These are phyloP conservation scores for Melieria omissa DNA, from an alignment of 2,888 invertebrate genomes.

Conservation along the genomic window DNA sequence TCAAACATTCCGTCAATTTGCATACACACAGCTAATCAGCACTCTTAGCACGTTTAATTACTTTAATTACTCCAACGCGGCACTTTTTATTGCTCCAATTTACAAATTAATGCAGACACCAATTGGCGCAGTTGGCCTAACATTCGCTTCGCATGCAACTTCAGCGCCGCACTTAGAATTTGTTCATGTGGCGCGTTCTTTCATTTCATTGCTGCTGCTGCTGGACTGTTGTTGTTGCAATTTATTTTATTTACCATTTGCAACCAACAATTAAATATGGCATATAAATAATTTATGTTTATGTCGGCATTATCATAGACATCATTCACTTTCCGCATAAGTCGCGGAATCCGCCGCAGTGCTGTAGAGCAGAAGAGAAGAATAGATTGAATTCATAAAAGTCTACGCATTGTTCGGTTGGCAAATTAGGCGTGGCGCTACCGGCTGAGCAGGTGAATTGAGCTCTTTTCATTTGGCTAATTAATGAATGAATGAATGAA, in stretches of 20 bases:
- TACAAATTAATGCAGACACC: conserved; percentile 34
- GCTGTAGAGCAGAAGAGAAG: background rate
- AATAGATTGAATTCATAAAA: conserved; percentile 8
- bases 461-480: conserved; percentile 10
- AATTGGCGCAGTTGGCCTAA: conserved; percentile 21
- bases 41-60: conserved; percentile 26
- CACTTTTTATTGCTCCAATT: conserved; percentile 39
- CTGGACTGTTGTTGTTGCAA: background rate
- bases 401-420: conserved; percentile 15
- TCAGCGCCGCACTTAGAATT: conserved; percentile 6
- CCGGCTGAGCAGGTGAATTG: conserved; percentile 33
- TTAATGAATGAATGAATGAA: conserved; percentile 14
- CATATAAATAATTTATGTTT: conserved; percentile 15
- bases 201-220: background rate
- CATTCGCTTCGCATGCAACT: conserved; percentile 29
- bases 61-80: conserved; percentile 27
- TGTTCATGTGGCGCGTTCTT: background rate
- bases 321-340: no score
- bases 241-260: conserved; percentile 11
- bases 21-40: conserved; percentile 14
- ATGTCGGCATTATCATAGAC: no score
- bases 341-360: no score
- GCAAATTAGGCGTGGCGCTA: conserved; percentile 32
- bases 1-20: conserved; percentile 1
- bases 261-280: conserved; percentile 25